A percentile compares a stretch with the other conserved stretches of the same genome.
Evolutionary conservation across 2,113 vertebrate genomes (phyloP).

Genomic region (Bubalus kerabau): DNA sequence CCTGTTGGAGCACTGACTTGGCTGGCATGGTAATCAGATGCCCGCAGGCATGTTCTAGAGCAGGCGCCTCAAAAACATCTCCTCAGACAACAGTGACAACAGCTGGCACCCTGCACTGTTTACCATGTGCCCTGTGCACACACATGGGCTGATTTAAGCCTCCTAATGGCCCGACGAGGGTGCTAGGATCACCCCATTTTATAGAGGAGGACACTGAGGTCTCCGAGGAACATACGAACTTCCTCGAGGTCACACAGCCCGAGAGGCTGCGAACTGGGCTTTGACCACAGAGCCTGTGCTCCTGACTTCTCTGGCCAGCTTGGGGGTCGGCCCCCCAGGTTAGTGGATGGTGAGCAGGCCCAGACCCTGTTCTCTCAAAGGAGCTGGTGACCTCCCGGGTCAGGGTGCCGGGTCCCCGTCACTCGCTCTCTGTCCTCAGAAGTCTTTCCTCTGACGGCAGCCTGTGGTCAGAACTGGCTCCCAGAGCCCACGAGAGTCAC

Average conservation of each 20-base stretch:
- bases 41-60: accelerated
- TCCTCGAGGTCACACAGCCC: neutral
- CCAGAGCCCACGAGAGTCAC: neutral
- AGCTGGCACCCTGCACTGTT: neutral
- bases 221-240: neutral
- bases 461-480: neutral
- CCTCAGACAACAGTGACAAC: neutral
- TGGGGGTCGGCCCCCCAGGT: neutral
- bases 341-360: neutral
- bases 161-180: neutral
- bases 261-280: neutral
- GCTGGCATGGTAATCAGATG: neutral
- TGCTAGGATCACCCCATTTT: neutral
- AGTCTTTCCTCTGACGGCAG: neutral
- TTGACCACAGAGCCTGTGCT: neutral
- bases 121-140: neutral
- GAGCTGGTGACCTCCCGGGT: neutral
- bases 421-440: neutral
- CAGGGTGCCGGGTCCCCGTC: neutral
- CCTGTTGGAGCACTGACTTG: neutral
- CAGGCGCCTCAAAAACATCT: neutral
- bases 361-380: neutral
- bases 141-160: neutral
- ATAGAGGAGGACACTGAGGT: neutral
- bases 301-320: neutral